Percentiles rank a stretch among this genome's conserved stretches.
These are phyloP conservation scores for Grantiella picta DNA, from an alignment of 2,113 vertebrate species.

Conservation along the genomic window DNA sequence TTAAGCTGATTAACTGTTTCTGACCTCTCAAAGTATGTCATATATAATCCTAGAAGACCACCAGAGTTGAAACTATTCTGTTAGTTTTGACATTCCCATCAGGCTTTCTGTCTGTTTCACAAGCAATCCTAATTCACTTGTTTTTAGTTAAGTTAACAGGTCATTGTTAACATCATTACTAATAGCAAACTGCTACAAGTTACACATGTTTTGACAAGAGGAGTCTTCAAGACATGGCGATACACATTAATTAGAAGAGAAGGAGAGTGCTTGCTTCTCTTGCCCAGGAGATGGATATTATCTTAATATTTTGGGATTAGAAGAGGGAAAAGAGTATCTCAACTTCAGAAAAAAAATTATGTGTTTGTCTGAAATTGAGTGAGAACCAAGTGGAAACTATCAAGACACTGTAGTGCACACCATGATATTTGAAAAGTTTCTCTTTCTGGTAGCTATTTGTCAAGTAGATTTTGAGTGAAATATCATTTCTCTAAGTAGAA, in stretches of 20 bases:
- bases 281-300: neutral
- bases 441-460: neutral
- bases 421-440: neutral
- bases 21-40: constrained; percentile 54
- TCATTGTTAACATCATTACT: constrained; percentile 54
- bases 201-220: constrained; percentile 45
- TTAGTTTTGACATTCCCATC: constrained; percentile 63
- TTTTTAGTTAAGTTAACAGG: constrained; percentile 68
- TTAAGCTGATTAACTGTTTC: constrained; percentile 64
- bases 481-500: neutral
- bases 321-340: neutral
- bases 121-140: constrained; percentile 40
- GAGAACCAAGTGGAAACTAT: neutral
- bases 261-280: neutral
- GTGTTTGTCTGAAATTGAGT: neutral
- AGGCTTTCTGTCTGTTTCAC: constrained; percentile 57
- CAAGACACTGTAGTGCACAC: neutral
- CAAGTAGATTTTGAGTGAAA: neutral
- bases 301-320: neutral
- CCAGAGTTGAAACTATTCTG: constrained; percentile 62
- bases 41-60: constrained; percentile 60
- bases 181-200: constrained; percentile 49
- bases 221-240: constrained; percentile 15
- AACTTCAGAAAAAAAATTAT: neutral
- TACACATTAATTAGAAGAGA: constrained; percentile 6